A percentile compares a stretch with the other conserved stretches of the same genome.
Conservation (phyloP, 2,888 invertebrate genomes). For the Prionchulus punctatus region DNA sequence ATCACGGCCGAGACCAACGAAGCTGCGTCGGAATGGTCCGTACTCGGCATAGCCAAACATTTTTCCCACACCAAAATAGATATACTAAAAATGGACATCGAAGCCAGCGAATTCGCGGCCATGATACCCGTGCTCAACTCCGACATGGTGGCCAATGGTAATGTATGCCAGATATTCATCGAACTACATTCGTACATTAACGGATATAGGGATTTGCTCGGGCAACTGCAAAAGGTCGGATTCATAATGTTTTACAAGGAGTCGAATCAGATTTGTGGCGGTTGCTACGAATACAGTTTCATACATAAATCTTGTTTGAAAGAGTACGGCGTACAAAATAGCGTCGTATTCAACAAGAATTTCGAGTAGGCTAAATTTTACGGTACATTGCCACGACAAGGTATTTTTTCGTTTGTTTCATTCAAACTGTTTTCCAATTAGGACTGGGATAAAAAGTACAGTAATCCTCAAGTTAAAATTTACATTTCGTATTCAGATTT, state of each 20-base stretch:
- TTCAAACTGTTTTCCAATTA: too few species aligned
- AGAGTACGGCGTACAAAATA: not conserved
- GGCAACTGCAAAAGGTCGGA: not conserved
- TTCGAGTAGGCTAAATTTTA: too few species aligned
- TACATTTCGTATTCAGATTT: too few species aligned
- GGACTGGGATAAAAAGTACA: too few species aligned
- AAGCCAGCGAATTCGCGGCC: not conserved
- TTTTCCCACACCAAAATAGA: not conserved
- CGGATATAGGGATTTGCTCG: not conserved
- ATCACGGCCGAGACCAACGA: too few species aligned
- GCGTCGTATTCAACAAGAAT: too few species aligned
- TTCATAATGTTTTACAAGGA: not conserved
- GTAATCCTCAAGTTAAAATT: too few species aligned
- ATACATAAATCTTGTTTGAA: not conserved
- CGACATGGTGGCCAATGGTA: not conserved
- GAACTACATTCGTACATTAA: not conserved
- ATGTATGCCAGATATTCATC: not conserved
- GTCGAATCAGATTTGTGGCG: not conserved
- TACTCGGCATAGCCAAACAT: not conserved
- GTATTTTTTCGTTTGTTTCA: too few species aligned
- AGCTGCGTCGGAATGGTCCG: too few species aligned
- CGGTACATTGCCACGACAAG: too few species aligned
- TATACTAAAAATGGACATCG: constrained; percentile 1
- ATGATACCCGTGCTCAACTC: not conserved
- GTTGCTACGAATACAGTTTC: not conserved